Percentiles rank a stretch among this genome's conserved stretches.
Conservation (phyloP, 2,113 vertebrate genomes). For the Stegostoma tigrinum region DNA sequence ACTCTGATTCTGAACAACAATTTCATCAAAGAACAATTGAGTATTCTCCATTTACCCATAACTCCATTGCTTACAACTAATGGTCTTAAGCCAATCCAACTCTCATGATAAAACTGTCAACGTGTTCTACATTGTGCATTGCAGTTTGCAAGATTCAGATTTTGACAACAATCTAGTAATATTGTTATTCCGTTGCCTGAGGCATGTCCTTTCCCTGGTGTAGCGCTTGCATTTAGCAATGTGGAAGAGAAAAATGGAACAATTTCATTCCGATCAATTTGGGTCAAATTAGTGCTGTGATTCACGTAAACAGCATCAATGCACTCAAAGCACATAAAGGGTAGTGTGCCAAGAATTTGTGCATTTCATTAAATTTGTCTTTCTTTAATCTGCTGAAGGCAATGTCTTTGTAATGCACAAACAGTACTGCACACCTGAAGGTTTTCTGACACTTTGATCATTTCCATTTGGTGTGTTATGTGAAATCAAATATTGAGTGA, state of each 20-base stretch:
- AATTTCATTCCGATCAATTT: slow-evolving; percentile 28
- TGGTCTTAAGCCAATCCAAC: not conserved
- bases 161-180: not conserved
- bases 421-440: not conserved
- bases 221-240: not conserved
- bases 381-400: not conserved
- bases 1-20: not conserved
- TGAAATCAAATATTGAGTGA: not conserved
- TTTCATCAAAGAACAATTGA: not conserved
- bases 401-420: not conserved
- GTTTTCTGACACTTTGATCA: not conserved
- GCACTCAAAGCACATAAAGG: not conserved
- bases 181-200: not conserved
- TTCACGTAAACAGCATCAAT: slow-evolving; percentile 8
- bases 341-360: not conserved
- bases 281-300: slow-evolving; percentile 27
- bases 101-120: not conserved
- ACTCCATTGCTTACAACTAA: not conserved
- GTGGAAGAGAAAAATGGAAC: not conserved
- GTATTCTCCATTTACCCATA: not conserved
- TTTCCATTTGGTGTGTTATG: not conserved
- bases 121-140: not conserved
- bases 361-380: not conserved
- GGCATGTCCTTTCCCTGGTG: not conserved
- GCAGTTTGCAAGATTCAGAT: not conserved